Conservation (phyloP, 2,888 invertebrate genomes). For the Agrotis clavis region DNA sequence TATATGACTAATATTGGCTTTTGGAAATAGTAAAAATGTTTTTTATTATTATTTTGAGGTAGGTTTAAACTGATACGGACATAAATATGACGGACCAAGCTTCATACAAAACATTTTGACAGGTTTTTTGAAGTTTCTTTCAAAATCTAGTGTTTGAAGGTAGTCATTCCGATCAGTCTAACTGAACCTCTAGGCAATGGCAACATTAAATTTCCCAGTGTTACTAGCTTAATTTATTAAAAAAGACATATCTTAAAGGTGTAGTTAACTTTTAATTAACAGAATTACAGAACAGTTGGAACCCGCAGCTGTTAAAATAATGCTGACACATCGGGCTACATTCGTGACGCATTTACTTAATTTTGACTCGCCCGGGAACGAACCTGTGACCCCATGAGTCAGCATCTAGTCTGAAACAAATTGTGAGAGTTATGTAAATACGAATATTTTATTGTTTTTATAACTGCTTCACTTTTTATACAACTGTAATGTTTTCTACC, state of each 20-base stretch:
- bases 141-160: background rate
- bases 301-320: constrained; percentile 17
- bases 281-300: constrained; percentile 40
- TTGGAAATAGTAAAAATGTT: background rate
- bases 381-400: constrained; percentile 49
- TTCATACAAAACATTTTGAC: background rate
- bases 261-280: constrained; percentile 3
- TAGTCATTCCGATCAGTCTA: background rate
- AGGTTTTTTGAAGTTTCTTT: background rate
- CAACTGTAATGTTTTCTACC: constrained; percentile 27
- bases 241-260: constrained; percentile 4
- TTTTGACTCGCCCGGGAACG: constrained; percentile 2
- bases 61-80: background rate
- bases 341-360: constrained; percentile 16
- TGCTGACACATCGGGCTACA: constrained; percentile 49
- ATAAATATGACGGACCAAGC: background rate
- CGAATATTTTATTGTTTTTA: constrained; percentile 48
- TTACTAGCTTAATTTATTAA: background rate
- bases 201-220: constrained; percentile 9
- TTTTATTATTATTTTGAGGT: background rate
- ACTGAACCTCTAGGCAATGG: background rate
- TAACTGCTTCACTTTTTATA: constrained; percentile 12
- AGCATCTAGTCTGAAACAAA: constrained; percentile 59
- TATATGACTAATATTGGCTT: background rate
- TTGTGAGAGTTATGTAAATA: constrained; percentile 62